phyloP scores from a whole-genome alignment of 92 coral and sea anemone species.

The Isaurus tuberculatus region DNA sequence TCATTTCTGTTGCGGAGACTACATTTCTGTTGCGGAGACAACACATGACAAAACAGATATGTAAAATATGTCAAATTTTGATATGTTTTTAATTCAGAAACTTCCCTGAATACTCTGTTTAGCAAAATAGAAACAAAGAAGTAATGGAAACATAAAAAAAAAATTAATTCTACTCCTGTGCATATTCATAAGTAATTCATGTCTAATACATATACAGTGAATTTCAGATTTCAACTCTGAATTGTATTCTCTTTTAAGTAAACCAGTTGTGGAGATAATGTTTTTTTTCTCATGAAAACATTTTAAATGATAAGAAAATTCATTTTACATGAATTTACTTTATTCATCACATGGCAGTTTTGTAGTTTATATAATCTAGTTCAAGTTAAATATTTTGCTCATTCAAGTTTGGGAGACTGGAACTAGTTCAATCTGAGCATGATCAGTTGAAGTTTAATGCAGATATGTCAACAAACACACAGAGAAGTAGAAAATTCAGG shows the following conservation, averaged over 20 bases:
- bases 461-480: not conserved
- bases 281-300: not conserved
- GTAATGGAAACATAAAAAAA: not conserved
- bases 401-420: not conserved
- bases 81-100: not conserved
- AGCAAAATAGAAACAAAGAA: not conserved
- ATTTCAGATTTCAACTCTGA: slow-evolving; percentile 5
- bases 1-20: not conserved
- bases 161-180: not conserved
- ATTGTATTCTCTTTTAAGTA: not conserved
- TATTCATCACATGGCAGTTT: slow-evolving; percentile 27
- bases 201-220: not conserved
- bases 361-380: slow-evolving; percentile 19
- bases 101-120: not conserved
- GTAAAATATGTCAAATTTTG: not conserved
- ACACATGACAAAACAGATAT: not conserved
- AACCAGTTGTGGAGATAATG: not conserved
- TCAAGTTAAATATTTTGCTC: slow-evolving; percentile 15
- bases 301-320: not conserved
- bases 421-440: not conserved
- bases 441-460: slow-evolving; percentile 9
- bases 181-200: not conserved
- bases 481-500: slow-evolving; percentile 58
- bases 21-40: not conserved
- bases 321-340: slow-evolving; percentile 22